These are phyloP conservation scores for Octodon degus DNA, from an alignment of 2,113 vertebrate genomes.

Conservation along the genomic window DNA sequence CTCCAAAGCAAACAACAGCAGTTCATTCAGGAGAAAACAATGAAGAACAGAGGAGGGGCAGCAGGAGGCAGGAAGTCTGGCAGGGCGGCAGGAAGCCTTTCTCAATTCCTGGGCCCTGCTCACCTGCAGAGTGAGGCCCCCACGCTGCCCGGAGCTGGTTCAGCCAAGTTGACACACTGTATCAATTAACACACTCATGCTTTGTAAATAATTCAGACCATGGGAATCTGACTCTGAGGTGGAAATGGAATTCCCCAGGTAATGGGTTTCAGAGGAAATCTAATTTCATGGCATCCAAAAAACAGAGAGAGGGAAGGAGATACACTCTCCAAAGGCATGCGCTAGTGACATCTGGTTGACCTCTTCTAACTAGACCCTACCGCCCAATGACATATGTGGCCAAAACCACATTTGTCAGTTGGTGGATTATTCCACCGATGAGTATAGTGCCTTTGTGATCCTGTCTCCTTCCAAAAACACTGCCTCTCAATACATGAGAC, in stretches of 20 bases:
- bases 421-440: not conserved
- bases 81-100: too few relatives aligned
- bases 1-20: too few relatives aligned
- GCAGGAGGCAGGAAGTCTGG: too few relatives aligned
- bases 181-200: too few relatives aligned
- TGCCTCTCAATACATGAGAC: not conserved
- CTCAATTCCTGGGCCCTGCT: too few relatives aligned
- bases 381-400: not conserved
- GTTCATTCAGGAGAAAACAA: too few relatives aligned
- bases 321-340: not conserved
- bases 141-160: too few relatives aligned
- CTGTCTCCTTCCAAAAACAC: not conserved
- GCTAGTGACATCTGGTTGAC: too few relatives aligned
- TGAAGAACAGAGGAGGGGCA: too few relatives aligned
- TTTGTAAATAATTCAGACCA: not conserved
- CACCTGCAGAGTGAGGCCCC: too few relatives aligned
- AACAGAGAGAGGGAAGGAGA: not conserved
- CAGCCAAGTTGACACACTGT: too few relatives aligned
- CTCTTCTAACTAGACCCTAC: not conserved
- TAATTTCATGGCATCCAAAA: not conserved
- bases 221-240: not conserved
- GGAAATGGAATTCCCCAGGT: not conserved
- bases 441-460: too few relatives aligned
- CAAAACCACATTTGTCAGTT: not conserved
- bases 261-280: not conserved